Percentiles rank a stretch among this genome's conserved stretches.
Conservation (phyloP, 2,888 invertebrate genomes). For the Thymelicus acteon region DNA sequence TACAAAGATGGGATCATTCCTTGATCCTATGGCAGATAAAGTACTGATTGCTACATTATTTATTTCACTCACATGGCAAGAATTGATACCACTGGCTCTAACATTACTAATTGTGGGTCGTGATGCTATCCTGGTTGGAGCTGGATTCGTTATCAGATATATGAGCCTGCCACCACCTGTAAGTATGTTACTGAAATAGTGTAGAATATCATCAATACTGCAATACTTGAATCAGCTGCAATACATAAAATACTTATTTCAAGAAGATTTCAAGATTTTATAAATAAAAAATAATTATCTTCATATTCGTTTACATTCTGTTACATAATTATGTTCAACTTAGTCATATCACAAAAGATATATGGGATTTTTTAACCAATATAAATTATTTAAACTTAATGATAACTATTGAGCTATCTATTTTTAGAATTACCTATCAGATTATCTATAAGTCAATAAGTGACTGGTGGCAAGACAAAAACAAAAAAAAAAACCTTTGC, state of each 20-base stretch:
- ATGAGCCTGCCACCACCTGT: conserved; percentile 95
- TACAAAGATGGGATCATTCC: conserved; percentile 96
- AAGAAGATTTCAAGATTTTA: too few relatives aligned
- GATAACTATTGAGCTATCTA: too few relatives aligned
- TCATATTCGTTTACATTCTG: too few relatives aligned
- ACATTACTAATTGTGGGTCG: conserved; percentile 93
- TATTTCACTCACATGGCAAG: conserved; percentile 93
- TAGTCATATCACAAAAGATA: too few relatives aligned
- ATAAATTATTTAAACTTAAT: too few relatives aligned
- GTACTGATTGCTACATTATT: conserved; percentile 95
- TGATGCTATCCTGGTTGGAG: conserved; percentile 92
- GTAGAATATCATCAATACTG: background rate
- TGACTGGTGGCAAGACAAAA: too few relatives aligned
- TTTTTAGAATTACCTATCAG: too few relatives aligned
- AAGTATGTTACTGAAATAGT: conserved; percentile 62
- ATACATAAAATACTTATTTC: too few relatives aligned
- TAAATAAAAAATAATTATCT: too few relatives aligned
- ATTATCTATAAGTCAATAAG: too few relatives aligned
- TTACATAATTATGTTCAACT: too few relatives aligned
- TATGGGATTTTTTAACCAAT: too few relatives aligned
- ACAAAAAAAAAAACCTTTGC: conserved; percentile 54
- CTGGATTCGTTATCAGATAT: conserved; percentile 96
- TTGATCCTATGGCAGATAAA: conserved; percentile 99
- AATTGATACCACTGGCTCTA: conserved; percentile 92
- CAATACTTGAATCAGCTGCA: background rate